Evolutionary conservation across 1,140 invertebrate genomes (phyloP), one percentile per base, ranked within the genome.

Genomic region (Hylyphantes graminicola): DNA sequence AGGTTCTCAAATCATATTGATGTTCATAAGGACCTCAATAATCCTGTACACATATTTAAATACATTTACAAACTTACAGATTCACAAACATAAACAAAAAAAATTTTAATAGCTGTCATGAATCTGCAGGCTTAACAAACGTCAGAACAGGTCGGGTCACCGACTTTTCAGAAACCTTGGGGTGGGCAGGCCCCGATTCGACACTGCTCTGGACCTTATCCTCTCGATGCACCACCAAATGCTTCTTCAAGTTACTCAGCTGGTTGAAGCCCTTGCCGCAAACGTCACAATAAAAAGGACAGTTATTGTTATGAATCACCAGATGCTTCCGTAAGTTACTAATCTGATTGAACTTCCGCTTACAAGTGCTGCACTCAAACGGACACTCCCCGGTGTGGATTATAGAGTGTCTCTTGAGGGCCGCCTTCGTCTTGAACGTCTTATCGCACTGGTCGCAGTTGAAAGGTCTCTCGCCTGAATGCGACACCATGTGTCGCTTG

Each of bases 371-470:
- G 89, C 97, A 99, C 88, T 97, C 95, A 90, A 98, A 98, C 0
- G 97, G 97, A 87, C 98, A 97, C 88, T 97, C 96, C 0, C 97
- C 97, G 0, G 97, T 98, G 89, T 99, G 97, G 0, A 97, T 99
- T 74, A 97, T 93, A 86, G 97, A 96, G 89, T 99, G 97, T 88
- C 98, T 98, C 88, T 97, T 96, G 35, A 97, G 90, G 15, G 75
- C 76, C 59, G 83, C 83, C 19, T 85, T 85, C 6, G 83, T 85
- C 57, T 91, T 76, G 57, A 86, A 86, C 15, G 10, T 63, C 48
- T 83, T 86, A 59, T 83, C 78, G 77, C 85, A 86, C 11, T 78
- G 35, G 21, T 85, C 63, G 68, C 86, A 87, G 11, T 19, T 13
- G 72, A 78, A 86, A 51, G 85, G 86, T 50, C 82, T 59, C 17